phyloP scores from a whole-genome alignment of 2,797 vertebrate genomes.

The Myotis daubentonii region DNA sequence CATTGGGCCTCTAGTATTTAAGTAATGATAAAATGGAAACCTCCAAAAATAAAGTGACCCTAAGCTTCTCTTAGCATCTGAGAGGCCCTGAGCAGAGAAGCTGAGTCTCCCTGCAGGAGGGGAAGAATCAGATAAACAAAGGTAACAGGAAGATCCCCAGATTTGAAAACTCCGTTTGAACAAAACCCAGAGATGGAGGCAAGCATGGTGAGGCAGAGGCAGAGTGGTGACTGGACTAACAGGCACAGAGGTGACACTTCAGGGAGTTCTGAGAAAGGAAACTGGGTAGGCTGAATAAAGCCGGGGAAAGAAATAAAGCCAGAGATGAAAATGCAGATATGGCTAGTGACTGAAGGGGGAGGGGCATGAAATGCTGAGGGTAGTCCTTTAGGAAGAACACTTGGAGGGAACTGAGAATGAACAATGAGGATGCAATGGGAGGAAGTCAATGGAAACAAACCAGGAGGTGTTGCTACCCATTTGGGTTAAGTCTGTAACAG shows the following conservation, averaged over 20 bases:
- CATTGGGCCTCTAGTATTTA: background rate
- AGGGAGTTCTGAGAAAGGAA: background rate
- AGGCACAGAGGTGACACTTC: background rate
- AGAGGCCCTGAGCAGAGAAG: background rate
- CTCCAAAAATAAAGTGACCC: background rate
- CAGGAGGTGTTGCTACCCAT: background rate
- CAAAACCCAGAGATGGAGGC: background rate
- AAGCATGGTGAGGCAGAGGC: background rate
- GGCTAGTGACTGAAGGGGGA: background rate
- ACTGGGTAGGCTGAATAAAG: background rate
- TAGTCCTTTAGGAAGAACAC: background rate
- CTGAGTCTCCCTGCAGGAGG: background rate
- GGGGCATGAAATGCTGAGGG: background rate
- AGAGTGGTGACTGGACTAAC: background rate
- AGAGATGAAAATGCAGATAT: background rate
- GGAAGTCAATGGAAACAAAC: background rate
- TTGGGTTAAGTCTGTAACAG: background rate
- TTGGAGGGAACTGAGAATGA: background rate
- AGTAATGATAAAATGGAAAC: background rate
- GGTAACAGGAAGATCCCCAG: background rate
- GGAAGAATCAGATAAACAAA: background rate
- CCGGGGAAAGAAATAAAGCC: background rate
- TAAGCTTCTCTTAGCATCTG: background rate
- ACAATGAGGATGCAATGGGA: background rate
- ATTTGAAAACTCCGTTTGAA: conserved; percentile 12